Conservation (phyloP, 2,113 vertebrate genomes). For the Anolis carolinensis region DNA sequence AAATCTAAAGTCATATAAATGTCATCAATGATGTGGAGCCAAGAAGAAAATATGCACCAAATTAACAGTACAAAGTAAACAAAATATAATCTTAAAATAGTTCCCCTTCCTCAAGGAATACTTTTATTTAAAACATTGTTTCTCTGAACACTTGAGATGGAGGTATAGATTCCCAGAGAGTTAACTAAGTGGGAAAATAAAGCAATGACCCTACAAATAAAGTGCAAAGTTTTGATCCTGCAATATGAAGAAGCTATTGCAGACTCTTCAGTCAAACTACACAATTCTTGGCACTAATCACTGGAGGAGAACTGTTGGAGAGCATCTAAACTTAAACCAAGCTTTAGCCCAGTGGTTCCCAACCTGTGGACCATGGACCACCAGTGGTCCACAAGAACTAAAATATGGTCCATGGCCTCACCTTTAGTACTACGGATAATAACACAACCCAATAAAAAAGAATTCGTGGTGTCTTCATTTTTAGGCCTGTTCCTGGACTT, state of each 20-base stretch:
- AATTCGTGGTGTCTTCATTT: too few relatives aligned
- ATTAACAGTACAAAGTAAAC: slow-evolving; percentile 33
- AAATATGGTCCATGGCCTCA: too few relatives aligned
- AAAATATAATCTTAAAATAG: slow-evolving; percentile 28
- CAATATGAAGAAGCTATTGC: neutral
- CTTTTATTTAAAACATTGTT: neutral
- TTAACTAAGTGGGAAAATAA: neutral
- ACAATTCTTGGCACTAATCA: neutral
- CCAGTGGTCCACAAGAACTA: too few relatives aligned
- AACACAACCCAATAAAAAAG: too few relatives aligned
- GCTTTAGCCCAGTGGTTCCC: too few relatives aligned
- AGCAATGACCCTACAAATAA: neutral
- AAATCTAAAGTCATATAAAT: slow-evolving; percentile 14
- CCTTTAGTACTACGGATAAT: too few relatives aligned
- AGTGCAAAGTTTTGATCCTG: neutral
- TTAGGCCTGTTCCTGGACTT: too few relatives aligned
- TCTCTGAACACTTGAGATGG: neutral
- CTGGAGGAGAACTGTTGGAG: neutral
- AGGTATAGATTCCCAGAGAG: neutral
- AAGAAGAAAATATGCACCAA: slow-evolving; percentile 34
- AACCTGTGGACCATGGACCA: too few relatives aligned
- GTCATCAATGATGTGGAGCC: slow-evolving; percentile 15
- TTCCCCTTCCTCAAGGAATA: neutral
- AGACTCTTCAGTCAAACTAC: neutral
- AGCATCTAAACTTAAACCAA: too few relatives aligned